phyloP scores from a whole-genome alignment of 2,888 invertebrate genomes.

The Punctoribates punctum region DNA sequence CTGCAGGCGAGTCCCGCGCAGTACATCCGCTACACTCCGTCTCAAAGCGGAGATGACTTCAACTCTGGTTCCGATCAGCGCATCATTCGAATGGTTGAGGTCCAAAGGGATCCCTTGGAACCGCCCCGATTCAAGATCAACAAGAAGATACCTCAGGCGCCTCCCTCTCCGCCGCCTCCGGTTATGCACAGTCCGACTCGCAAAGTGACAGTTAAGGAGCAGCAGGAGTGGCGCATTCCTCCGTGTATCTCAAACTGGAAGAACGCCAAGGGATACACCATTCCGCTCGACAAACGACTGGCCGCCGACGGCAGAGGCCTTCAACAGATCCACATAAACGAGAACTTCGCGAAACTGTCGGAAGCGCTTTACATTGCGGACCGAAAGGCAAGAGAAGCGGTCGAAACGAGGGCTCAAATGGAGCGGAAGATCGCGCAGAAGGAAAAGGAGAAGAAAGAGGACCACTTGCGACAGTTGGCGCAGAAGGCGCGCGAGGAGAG shows the following conservation, averaged over 20 bases:
- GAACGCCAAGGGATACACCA: conserved; percentile 95
- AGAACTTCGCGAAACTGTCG: conserved; percentile 97
- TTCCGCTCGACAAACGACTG: conserved; percentile 92
- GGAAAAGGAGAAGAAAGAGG: conserved; percentile 97
- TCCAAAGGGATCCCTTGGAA: conserved; percentile 95
- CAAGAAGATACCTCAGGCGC: conserved; percentile 96
- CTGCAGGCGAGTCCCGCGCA: conserved; percentile 71
- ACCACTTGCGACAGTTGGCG: conserved; percentile 84
- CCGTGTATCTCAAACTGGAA: conserved; percentile 99
- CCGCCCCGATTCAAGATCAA: conserved; percentile 96
- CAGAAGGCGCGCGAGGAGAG: conserved; percentile 93
- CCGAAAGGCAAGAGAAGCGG: conserved; percentile 92
- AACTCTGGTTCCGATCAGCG: conserved; percentile 97
- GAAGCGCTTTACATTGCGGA: conserved; percentile 98
- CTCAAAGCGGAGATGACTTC: conserved; percentile 88
- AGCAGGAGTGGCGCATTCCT: conserved; percentile 98
- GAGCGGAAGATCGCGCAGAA: conserved; percentile 95
- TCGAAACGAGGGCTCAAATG: conserved; percentile 90
- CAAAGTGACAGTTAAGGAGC: conserved; percentile 96
- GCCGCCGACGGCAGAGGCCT: conserved; percentile 97
- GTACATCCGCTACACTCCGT: conserved; percentile 92
- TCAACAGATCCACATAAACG: conserved; percentile 96
- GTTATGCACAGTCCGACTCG: conserved; percentile 97
- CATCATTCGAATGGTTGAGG: conserved; percentile 91
- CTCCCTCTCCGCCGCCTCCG: conserved; percentile 97